Percentiles rank a stretch among this genome's conserved stretches.
Evolutionary conservation across 2,888 invertebrate genomes (phyloP).

Genomic region (Apotomis turbidana): DNA sequence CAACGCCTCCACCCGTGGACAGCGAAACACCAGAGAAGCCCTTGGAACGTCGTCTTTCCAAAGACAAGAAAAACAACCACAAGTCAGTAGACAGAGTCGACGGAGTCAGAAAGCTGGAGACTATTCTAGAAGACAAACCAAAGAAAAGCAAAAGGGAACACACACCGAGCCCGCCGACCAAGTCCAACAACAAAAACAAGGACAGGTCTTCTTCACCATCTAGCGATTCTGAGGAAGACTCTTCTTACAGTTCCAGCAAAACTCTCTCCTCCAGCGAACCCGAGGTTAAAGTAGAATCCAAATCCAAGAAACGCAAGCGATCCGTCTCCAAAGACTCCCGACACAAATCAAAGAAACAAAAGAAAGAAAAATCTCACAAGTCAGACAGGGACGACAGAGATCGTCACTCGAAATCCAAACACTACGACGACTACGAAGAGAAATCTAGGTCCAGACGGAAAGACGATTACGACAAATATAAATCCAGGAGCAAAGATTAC

Average conservation of each 20-base stretch:
- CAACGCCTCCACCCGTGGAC: conserved; percentile 69
- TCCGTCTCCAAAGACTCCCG: conserved; percentile 66
- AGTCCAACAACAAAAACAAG: conserved; percentile 60
- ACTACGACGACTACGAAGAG: conserved; percentile 63
- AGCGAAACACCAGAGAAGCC: conserved; percentile 70
- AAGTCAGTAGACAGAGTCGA: conserved; percentile 68
- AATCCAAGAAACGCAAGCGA: conserved; percentile 71
- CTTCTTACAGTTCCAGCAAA: conserved; percentile 60
- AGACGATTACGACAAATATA: conserved; percentile 67
- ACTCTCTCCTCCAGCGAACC: conserved; percentile 63
- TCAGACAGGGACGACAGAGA: conserved; percentile 55
- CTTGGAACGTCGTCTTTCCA: conserved; percentile 63
- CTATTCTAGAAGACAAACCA: conserved; percentile 66
- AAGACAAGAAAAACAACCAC: conserved; percentile 66
- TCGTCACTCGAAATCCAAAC: conserved; percentile 58
- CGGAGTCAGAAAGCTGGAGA: conserved; percentile 62
- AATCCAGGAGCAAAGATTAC: conserved; percentile 62
- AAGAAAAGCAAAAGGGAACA: conserved; percentile 65
- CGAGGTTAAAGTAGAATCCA: conserved; percentile 56
- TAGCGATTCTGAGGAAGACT: conserved; percentile 72
- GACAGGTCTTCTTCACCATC: conserved; percentile 69
- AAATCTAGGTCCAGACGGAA: conserved; percentile 60
- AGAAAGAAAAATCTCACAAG: conserved; percentile 59
- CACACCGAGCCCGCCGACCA: conserved; percentile 67
- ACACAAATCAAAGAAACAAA: conserved; percentile 65